Conservation (phyloP, 1,140 invertebrate species). For the Magallana angulata region DNA sequence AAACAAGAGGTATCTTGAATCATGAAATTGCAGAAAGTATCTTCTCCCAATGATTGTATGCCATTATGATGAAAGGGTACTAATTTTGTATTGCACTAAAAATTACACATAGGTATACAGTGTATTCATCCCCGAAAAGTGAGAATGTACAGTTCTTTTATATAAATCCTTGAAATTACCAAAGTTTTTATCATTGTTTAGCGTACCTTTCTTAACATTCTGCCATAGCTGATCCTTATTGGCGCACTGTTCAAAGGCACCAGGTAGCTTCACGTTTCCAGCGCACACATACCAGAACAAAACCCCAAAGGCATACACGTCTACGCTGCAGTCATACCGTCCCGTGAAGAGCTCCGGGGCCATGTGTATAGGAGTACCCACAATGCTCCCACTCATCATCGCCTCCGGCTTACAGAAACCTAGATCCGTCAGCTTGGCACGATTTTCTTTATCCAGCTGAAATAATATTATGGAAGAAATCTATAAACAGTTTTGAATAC, state of each 20-base stretch:
- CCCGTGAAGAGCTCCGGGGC: slow-evolving; percentile 91
- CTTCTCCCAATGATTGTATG: too few relatives aligned
- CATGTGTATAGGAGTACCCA: slow-evolving; percentile 94
- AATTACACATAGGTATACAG: too few relatives aligned
- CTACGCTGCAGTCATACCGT: slow-evolving; percentile 90
- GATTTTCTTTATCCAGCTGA: slow-evolving; percentile 86
- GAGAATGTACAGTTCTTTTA: too few relatives aligned
- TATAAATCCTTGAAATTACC: too few relatives aligned
- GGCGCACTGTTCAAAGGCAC: slow-evolving; percentile 90
- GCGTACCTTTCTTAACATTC: slow-evolving; percentile 89
- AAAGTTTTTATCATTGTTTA: background rate
- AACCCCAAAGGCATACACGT: slow-evolving; percentile 95
- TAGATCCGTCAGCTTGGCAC: slow-evolving; percentile 92
- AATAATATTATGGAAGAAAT: too few relatives aligned
- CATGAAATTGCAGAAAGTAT: too few relatives aligned
- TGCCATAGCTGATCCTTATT: slow-evolving; percentile 94
- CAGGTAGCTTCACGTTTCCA: slow-evolving; percentile 89
- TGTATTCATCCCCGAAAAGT: too few relatives aligned
- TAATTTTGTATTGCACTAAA: too few relatives aligned
- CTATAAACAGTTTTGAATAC: too few relatives aligned
- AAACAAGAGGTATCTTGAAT: too few relatives aligned
- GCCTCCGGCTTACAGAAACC: slow-evolving; percentile 95
- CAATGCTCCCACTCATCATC: slow-evolving; percentile 88
- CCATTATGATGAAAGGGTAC: background rate
- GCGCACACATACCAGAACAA: slow-evolving; percentile 95